phyloP scores from a whole-genome alignment of 2,888 invertebrate species.

The Apodemia duryi region DNA sequence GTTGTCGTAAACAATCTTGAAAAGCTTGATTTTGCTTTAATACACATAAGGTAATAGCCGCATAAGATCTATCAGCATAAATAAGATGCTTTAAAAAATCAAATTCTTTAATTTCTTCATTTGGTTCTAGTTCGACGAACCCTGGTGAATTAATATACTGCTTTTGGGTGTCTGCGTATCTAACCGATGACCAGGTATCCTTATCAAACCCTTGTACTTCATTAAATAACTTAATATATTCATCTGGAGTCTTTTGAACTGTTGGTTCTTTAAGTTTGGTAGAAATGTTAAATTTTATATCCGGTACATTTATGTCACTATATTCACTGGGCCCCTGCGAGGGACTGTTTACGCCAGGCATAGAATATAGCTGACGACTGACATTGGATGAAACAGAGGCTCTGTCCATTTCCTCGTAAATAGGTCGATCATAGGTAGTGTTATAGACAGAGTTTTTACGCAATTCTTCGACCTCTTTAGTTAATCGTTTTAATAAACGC shows the following conservation, averaged over 20 bases:
- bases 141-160: background rate
- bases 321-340: background rate
- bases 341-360: too few species aligned
- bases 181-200: background rate
- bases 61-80: background rate
- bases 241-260: background rate
- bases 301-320: background rate
- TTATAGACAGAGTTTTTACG: background rate
- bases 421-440: background rate
- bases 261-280: background rate
- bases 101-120: background rate
- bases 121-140: background rate
- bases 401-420: background rate
- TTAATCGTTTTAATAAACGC: background rate
- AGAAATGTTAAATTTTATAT: background rate
- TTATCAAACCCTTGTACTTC: background rate
- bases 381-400: background rate
- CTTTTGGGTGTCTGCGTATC: background rate
- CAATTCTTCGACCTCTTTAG: background rate
- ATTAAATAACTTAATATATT: background rate
- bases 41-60: background rate
- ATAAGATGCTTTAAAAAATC: background rate
- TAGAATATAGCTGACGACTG: background rate
- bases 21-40: constrained; percentile 8
- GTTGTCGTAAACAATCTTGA: constrained; percentile 7